Evolutionary conservation across 2,797 vertebrate genomes (phyloP).

Genomic region (Denticeps clupeoides): DNA sequence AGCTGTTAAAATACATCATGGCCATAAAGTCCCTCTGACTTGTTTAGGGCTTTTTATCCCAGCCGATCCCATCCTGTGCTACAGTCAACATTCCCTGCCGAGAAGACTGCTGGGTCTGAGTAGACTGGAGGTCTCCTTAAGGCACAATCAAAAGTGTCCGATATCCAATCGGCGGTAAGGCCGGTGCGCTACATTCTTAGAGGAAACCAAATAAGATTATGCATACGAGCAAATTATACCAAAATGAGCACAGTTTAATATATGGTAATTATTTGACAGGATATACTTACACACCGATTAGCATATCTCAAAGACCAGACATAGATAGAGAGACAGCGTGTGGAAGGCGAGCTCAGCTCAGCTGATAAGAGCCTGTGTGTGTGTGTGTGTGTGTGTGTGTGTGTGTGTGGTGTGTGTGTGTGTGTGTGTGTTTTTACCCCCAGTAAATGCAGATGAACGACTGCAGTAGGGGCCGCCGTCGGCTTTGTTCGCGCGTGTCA

Average conservation of each 20-base stretch:
- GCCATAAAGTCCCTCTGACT: too few relatives aligned
- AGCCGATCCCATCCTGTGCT: too few relatives aligned
- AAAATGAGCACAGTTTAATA: conserved; percentile 84
- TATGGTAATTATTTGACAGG: conserved; percentile 92
- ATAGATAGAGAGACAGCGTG: conserved; percentile 54
- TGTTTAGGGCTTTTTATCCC: too few relatives aligned
- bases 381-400: conserved; percentile 20
- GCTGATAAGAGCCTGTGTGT: conserved; percentile 45
- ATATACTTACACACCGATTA: conserved; percentile 92
- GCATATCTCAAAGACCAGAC: conserved; percentile 85
- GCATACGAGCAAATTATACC: conserved; percentile 85
- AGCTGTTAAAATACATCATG: too few relatives aligned
- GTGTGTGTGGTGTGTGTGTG: too few relatives aligned
- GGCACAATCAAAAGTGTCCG: conserved; percentile 74
- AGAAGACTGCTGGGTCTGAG: neutral
- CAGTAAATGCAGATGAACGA: conserved; percentile 18
- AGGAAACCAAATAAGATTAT: conserved; percentile 89
- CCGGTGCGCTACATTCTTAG: conserved; percentile 57
- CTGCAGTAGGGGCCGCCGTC: conserved; percentile 2
- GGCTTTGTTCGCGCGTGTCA: conserved; percentile 26
- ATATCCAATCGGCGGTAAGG: conserved; percentile 95
- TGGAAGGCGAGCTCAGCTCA: conserved; percentile 42
- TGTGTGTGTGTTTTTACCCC: too few relatives aligned
- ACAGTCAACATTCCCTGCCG: neutral
- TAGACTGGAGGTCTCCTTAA: conserved; percentile 8